Evolutionary conservation across 1,140 invertebrate species (phyloP), one percentile per base, ranked within the genome.

Genomic region (Antheraea pernyi): DNA sequence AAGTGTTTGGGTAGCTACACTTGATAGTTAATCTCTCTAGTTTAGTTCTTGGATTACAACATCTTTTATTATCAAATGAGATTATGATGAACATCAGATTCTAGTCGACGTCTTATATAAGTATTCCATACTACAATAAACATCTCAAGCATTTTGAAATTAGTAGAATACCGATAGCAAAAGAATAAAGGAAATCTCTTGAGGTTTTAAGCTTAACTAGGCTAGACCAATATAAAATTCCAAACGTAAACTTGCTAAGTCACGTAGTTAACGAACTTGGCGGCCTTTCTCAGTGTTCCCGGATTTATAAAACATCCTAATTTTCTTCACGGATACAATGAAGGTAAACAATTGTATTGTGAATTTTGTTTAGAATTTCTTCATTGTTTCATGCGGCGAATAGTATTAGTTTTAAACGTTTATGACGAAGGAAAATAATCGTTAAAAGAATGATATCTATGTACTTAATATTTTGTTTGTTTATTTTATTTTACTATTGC

Each of bases 261-360:
- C 73, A 74, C 62, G 69, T 69, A 58, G 62, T n/a, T 60, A 58
- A 6, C 60, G 19, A 68, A 37, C 65, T 37, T 22, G 39, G 68
- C 58, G 63, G 63, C 18, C 59, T 69, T 65, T 59, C 39, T 19
- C 36, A 60, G 69, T 69, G 65, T 74, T 68, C 46, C 13, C n/a
- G 7, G 65, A 59, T 65, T 74, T 69, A 68, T 68, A 63, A 66
- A 68, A 69, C 37, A 58, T 19, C 36, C 64, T 71, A 70, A 71
- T 74, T 70, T 69, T 39, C 60, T 53, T 16, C 13, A n/a, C 53
- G 30, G 30, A 53, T 71, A 63, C 59, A 71, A 71, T 67, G 61
- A 19, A 48, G 19, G 46, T 46, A 65, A 46, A 65, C 63, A 65
- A 65, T 48, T 11, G 39, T 48, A 65, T 53, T 53, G 46, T 53